These are phyloP conservation scores for Chrysodeixis includens DNA, from an alignment of 2,888 invertebrate species.

Conservation along the genomic window DNA sequence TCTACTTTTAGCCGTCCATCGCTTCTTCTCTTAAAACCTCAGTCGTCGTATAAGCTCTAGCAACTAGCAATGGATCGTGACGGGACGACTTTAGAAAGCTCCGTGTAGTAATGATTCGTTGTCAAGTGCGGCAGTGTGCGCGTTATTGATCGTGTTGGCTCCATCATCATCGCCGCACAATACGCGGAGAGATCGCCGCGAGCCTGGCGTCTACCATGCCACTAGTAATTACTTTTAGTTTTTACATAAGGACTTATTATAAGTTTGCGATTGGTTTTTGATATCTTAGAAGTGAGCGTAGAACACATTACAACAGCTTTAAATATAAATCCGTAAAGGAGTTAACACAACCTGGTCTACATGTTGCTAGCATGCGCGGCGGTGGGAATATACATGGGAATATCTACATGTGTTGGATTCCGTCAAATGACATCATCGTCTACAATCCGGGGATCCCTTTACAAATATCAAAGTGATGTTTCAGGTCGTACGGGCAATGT, in stretches of 20 bases:
- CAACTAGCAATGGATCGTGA: constrained; percentile 20
- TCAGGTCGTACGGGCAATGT: no score
- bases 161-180: constrained; percentile 25
- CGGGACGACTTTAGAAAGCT: constrained; percentile 56
- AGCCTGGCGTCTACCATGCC: neutral
- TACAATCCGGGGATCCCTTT: constrained; percentile 8
- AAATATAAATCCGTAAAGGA: neutral
- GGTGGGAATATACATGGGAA: neutral
- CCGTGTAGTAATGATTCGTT: constrained; percentile 34
- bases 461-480: no score
- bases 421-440: constrained; percentile 13
- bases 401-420: neutral
- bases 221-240: constrained; percentile 6
- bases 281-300: neutral
- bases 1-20: constrained; percentile 59
- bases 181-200: constrained; percentile 19
- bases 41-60: neutral
- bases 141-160: constrained; percentile 44
- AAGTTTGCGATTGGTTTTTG: neutral
- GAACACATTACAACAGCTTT: neutral
- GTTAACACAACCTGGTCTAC: neutral
- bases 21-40: constrained; percentile 12
- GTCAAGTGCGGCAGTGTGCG: constrained; percentile 40
- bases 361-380: neutral
- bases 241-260: neutral